Conservation (phyloP, 2,888 invertebrate genomes). For the Scaptomyza cyrtandrae region DNA sequence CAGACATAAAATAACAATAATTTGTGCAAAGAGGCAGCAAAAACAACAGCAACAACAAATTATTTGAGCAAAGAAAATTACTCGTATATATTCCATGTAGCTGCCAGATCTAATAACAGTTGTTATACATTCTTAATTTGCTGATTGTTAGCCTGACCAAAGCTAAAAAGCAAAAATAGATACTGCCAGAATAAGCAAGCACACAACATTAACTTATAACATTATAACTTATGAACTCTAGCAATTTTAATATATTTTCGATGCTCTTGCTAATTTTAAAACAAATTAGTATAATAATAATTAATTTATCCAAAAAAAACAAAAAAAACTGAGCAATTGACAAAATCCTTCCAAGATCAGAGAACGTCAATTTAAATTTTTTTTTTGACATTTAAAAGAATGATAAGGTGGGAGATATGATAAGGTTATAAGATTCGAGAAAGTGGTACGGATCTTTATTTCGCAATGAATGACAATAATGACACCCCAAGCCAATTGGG, state of each 20-base stretch:
- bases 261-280: background rate
- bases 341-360: too few species aligned
- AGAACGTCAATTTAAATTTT: too few species aligned
- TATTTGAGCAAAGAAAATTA: conserved; percentile 62
- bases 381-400: too few species aligned
- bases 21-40: conserved; percentile 56
- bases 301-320: too few species aligned
- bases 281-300: background rate
- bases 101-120: conserved; percentile 68
- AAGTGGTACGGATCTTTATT: background rate
- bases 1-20: conserved; percentile 78
- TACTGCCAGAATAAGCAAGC: conserved; percentile 6
- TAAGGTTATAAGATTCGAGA: too few species aligned
- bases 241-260: too few species aligned
- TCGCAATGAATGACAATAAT: background rate
- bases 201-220: background rate
- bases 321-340: too few species aligned
- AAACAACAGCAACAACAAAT: conserved; percentile 52
- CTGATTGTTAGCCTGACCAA: conserved; percentile 40
- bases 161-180: conserved; percentile 48
- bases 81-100: conserved; percentile 60
- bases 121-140: conserved; percentile 67
- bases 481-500: conserved; percentile 6
- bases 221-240: too few species aligned
- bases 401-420: too few species aligned